phyloP scores from a whole-genome alignment of 2,797 vertebrate species.

The Melanogrammus aeglefinus region DNA sequence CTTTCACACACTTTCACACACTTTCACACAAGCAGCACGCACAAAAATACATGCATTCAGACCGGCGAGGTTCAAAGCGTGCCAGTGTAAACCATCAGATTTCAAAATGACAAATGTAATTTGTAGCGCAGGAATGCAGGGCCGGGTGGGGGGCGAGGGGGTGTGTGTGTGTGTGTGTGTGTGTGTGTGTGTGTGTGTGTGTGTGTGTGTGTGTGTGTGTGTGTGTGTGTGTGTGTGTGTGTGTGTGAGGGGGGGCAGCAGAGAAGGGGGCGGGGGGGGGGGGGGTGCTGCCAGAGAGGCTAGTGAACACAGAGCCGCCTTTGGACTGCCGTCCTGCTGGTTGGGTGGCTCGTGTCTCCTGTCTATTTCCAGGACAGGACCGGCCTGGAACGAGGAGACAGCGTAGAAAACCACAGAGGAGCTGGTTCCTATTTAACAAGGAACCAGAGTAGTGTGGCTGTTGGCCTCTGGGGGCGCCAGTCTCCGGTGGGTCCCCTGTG shows the following conservation, averaged over 20 bases:
- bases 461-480: not conserved
- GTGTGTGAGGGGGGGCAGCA: too few relatives aligned
- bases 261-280: too few relatives aligned
- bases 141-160: conserved; percentile 39
- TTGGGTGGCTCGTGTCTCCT: conserved; percentile 61
- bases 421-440: not conserved
- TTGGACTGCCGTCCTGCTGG: conserved; percentile 46
- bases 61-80: conserved; percentile 47
- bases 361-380: conserved; percentile 41
- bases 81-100: conserved; percentile 66
- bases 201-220: too few relatives aligned
- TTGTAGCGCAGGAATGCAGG: conserved; percentile 56
- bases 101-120: conserved; percentile 69
- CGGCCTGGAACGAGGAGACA: conserved; percentile 13
- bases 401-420: conserved; percentile 8
- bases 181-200: conserved; percentile 40
- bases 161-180: not conserved
- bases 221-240: too few relatives aligned
- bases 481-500: too few relatives aligned
- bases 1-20: too few relatives aligned
- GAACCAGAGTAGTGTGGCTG: not conserved
- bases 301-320: conserved; percentile 58
- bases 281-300: conserved; percentile 32
- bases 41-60: not conserved
- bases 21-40: not conserved